A percentile compares a stretch with the other conserved stretches of the same genome.
phyloP scores from a whole-genome alignment of 30 jellyfish, hydroid and myxozoan genomes.

The Mastigias papua region DNA sequence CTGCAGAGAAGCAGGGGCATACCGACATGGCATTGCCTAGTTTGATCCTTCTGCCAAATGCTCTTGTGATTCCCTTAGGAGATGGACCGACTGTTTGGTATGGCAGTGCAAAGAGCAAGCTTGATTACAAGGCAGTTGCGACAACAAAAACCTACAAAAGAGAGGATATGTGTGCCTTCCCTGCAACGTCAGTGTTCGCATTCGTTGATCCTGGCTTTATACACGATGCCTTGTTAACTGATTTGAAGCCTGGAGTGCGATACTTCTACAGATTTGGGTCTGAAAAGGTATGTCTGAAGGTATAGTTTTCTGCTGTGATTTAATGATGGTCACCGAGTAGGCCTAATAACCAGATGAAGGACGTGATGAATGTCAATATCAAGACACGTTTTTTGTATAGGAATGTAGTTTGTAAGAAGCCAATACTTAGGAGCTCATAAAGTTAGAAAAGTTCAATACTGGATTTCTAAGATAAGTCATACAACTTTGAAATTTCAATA shows the following conservation, averaged over 20 bases:
- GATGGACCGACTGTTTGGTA: conserved; percentile 60
- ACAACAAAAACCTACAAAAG: conserved; percentile 78
- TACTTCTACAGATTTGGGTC: conserved; percentile 86
- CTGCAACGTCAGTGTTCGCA: conserved; percentile 79
- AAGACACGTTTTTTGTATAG: too few relatives aligned
- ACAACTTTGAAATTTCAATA: too few relatives aligned
- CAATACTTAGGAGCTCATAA: too few relatives aligned
- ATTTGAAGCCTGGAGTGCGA: conserved; percentile 55
- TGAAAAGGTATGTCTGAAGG: conserved; percentile 66
- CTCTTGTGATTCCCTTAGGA: conserved; percentile 15
- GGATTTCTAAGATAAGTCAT: too few relatives aligned
- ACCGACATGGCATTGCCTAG: background rate
- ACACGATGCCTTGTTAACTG: conserved; percentile 82
- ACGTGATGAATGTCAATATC: too few relatives aligned
- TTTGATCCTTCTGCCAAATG: background rate
- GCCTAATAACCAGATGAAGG: too few relatives aligned
- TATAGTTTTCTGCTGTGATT: too few relatives aligned
- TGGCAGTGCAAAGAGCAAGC: conserved; percentile 60
- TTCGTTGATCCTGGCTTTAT: conserved; percentile 88
- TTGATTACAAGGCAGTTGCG: conserved; percentile 32
- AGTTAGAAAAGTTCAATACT: too few relatives aligned
- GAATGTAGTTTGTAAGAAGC: too few relatives aligned
- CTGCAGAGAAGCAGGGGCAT: background rate
- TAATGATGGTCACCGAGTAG: too few relatives aligned
- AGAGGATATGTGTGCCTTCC: conserved; percentile 89